A percentile compares a stretch with the other conserved stretches of the same genome.
Conservation (phyloP, 2,113 vertebrate species). For the Xenopus borealis region DNA sequence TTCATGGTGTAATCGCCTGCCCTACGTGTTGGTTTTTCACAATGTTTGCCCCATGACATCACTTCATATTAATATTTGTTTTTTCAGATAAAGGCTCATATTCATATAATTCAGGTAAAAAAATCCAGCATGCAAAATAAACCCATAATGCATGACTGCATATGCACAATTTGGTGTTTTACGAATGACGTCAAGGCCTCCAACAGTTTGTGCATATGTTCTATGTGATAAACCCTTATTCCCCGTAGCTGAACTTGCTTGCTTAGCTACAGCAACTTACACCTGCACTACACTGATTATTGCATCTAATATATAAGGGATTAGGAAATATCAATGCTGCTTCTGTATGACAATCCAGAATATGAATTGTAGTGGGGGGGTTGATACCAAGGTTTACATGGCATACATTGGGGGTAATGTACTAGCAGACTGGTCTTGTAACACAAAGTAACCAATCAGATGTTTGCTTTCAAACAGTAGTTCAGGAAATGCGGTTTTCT, state of each 20-base stretch:
- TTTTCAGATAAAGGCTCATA: conserved; percentile 86
- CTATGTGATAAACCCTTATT: conserved; percentile 48
- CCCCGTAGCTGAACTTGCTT: conserved; percentile 49
- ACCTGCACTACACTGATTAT: conserved; percentile 32
- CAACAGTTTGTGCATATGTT: conserved; percentile 54
- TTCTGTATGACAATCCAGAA: no score
- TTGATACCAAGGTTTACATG: no score
- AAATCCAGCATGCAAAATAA: conserved; percentile 61
- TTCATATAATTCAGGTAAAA: conserved; percentile 92
- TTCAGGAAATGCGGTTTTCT: no score
- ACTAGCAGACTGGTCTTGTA: no score
- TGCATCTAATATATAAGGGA: neutral
- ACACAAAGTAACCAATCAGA: no score
- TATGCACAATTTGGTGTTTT: conserved; percentile 48
- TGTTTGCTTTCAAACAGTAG: no score
- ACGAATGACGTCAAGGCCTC: conserved; percentile 14
- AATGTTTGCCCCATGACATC: conserved; percentile 59
- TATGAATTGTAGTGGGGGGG: no score
- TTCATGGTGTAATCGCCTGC: conserved; percentile 44
- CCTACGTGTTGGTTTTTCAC: conserved; percentile 55
- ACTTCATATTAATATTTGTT: conserved; percentile 76
- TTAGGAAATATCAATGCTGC: no score
- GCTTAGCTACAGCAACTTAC: conserved; percentile 43
- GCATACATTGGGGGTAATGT: no score
- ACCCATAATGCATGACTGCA: conserved; percentile 59